phyloP scores from a whole-genome alignment of 2,888 invertebrate species.

The Notodonta dromedarius region DNA sequence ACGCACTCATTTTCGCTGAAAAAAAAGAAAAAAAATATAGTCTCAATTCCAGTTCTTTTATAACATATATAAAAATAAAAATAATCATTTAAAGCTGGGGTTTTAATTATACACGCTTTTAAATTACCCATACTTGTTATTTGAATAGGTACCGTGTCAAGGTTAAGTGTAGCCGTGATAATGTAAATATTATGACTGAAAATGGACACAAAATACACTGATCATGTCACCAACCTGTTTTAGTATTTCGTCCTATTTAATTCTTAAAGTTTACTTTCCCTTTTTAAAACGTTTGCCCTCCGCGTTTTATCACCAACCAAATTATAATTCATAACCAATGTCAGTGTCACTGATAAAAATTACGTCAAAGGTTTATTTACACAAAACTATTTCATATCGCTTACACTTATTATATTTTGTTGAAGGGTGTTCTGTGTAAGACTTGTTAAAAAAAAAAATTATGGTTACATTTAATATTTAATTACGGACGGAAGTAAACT shows the following conservation, averaged over 20 bases:
- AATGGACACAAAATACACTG: not conserved
- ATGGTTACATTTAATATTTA: no score
- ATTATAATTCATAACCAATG: slow-evolving; percentile 21
- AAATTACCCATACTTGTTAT: slow-evolving; percentile 1
- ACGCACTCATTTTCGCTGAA: slow-evolving; percentile 65
- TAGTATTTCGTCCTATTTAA: not conserved
- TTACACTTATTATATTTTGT: no score
- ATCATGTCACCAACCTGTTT: not conserved
- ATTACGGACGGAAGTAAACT: no score
- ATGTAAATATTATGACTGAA: not conserved
- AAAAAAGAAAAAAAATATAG: slow-evolving; percentile 28
- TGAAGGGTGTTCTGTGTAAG: no score
- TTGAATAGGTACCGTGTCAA: slow-evolving; percentile 47
- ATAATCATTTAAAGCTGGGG: no score
- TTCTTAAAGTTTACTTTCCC: not conserved
- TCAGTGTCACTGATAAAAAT: slow-evolving; percentile 29
- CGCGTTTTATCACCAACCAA: not conserved
- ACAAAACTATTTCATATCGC: slow-evolving; percentile 16
- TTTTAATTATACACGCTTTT: not conserved
- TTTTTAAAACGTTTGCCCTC: not conserved
- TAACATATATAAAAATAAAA: not conserved
- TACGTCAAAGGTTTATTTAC: slow-evolving; percentile 19
- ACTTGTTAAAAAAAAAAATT: no score
- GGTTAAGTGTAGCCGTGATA: slow-evolving; percentile 40
- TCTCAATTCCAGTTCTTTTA: not conserved